Evolutionary conservation across 2,113 vertebrate genomes (phyloP).

Genomic region (Brachypodius melanocephalos): DNA sequence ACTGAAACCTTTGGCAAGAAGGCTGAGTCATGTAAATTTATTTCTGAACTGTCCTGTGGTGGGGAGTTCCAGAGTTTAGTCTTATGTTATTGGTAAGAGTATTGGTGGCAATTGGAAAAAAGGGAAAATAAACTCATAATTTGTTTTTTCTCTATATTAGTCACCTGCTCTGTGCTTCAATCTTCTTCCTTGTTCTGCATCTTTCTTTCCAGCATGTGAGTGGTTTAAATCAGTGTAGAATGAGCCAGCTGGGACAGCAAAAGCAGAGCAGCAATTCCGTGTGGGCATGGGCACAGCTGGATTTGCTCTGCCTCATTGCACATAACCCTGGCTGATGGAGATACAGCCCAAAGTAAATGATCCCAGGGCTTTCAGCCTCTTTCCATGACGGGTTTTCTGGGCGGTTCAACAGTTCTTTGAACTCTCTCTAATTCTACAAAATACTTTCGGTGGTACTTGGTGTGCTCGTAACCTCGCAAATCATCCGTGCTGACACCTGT

Average conservation of each 20-base stretch:
- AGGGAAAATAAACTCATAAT: neutral
- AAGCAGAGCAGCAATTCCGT: neutral
- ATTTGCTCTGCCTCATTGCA: neutral
- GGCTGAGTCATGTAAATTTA: neutral
- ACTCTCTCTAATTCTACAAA: neutral
- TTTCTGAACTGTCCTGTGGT: neutral
- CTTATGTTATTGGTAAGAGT: rapidly evolving
- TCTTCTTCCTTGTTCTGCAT: neutral
- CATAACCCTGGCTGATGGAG: rapidly evolving
- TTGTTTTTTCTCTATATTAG: neutral
- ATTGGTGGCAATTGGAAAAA: neutral
- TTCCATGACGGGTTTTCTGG: neutral
- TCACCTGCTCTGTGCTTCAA: rapidly evolving
- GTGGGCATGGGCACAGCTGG: neutral
- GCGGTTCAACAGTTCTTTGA: neutral
- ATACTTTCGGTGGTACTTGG: neutral
- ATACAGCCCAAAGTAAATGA: neutral
- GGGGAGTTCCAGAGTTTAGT: neutral
- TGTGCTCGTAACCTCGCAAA: neutral
- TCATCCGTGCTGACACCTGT: neutral
- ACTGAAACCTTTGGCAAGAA: neutral
- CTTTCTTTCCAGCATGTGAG: neutral
- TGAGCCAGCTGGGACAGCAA: neutral
- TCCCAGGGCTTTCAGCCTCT: neutral
- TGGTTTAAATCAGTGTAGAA: neutral